These are phyloP conservation scores for Limnothrissa miodon DNA, from an alignment of 2,113 vertebrate species.

Conservation along the genomic window DNA sequence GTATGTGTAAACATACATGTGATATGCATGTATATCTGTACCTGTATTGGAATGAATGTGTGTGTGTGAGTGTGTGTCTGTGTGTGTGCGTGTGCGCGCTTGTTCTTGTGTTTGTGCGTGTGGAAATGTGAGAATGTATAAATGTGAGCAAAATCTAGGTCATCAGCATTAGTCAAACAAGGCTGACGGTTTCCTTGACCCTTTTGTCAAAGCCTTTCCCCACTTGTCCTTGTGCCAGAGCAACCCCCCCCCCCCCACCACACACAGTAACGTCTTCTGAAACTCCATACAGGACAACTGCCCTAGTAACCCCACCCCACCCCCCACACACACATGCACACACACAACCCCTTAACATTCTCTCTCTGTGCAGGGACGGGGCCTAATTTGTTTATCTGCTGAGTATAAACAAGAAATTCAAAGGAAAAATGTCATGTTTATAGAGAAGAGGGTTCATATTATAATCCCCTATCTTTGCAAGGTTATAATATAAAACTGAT, in stretches of 20 bases:
- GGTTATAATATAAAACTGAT: conserved; percentile 39
- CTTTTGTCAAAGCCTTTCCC: not conserved
- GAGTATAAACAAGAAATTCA: conserved; percentile 31
- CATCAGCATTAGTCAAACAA: conserved; percentile 32
- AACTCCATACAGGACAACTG: not conserved
- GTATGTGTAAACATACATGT: conserved; percentile 14
- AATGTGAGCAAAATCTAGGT: conserved; percentile 31
- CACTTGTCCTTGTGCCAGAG: conserved; percentile 15
- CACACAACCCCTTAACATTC: not conserved
- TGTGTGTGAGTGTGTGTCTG: conserved; percentile 20
- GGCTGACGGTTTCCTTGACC: conserved; percentile 19
- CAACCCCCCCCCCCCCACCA: conserved; percentile 3
- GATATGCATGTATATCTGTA: not conserved
- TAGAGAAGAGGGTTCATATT: conserved; percentile 11
- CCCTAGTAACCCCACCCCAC: not conserved
- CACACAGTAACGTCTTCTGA: not conserved
- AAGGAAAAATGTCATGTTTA: conserved; percentile 24
- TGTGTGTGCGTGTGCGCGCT: conserved; percentile 14
- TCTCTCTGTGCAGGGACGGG: not conserved
- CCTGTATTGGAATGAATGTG: not conserved
- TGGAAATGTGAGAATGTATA: conserved; percentile 3
- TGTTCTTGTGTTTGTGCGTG: not conserved
- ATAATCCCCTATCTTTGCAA: not conserved
- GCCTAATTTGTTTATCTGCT: conserved; percentile 39
- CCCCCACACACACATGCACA: conserved; percentile 17